Conservation (phyloP, 1,140 invertebrate genomes). For the Zelostemma sp. region DNA sequence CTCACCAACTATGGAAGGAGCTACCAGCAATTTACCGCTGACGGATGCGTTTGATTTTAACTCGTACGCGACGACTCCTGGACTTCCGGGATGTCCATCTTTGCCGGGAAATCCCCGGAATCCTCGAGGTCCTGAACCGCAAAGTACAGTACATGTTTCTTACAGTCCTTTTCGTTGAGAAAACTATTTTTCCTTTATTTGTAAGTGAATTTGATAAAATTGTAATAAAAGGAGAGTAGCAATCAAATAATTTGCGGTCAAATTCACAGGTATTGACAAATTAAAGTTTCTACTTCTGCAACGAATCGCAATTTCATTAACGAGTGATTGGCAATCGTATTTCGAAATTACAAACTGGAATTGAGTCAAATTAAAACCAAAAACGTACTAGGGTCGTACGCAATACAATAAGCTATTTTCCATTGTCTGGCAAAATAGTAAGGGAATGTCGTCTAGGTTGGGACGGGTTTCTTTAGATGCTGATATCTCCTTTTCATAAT, state of each 20-base stretch:
- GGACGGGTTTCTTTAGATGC: no score
- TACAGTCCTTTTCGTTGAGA: conserved; percentile 14
- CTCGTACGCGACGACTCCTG: conserved; percentile 78
- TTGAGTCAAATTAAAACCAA: conserved; percentile 15
- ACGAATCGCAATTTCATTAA: no score
- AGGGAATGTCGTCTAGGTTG: no score
- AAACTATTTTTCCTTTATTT: not conserved
- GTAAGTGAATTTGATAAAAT: no score
- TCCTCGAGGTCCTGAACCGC: conserved; percentile 75
- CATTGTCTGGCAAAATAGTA: conserved; percentile 37
- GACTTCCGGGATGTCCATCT: conserved; percentile 78
- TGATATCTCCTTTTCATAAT: no score
- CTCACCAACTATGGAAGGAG: conserved; percentile 81
- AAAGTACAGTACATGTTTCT: conserved; percentile 32
- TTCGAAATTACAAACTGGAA: no score
- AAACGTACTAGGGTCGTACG: conserved; percentile 14
- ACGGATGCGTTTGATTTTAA: conserved; percentile 69
- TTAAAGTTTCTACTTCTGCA: no score
- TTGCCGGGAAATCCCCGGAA: conserved; percentile 77
- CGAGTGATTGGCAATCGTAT: no score
- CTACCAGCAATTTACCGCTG: conserved; percentile 78
- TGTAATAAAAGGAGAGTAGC: no score
- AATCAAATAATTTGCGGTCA: no score
- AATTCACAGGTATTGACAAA: no score
- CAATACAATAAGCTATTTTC: conserved; percentile 19